Evolutionary conservation across 2,797 vertebrate species (phyloP), one percentile per base, ranked within the genome.

Genomic region (Pseudocheirus occidentalis): DNA sequence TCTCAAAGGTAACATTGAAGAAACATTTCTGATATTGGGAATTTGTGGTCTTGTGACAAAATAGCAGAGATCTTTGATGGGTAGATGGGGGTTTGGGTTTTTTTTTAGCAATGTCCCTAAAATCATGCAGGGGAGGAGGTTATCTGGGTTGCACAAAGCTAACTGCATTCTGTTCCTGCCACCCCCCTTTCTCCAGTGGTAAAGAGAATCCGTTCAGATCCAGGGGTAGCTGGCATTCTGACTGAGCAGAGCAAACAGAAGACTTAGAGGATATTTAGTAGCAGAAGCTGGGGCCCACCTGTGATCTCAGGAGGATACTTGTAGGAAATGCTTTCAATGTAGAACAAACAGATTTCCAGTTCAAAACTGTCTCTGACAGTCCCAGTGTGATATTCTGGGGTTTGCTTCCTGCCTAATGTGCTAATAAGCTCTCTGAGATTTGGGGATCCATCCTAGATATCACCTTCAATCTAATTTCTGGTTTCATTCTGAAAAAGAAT

Each of bases 351-450:
- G 96, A 95, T 97, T 94, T 96, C 94, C 31, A 1, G 95, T 97
- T 97, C 96, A 98, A 97, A 97, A 98, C 96, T 95, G 93, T 91
- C 66, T 97, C 97, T 96, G 98, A 98, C 97, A 0, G 50, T 28
- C n/a, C 18, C 87, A 90, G 92, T n/a, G 95, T 91, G 96, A 96
- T 81, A 58, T 66, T 62, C 34, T 21, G 96, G 97, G 97, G 94
- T 96, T 97, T 93, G 97, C 91, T 98, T 98, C 97, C 97, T 96
- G 91, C 92, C 50, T 53, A 93, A 95, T 93, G 97, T 95, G 92
- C 97, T 97, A 96, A 95, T 46, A 29, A 58, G 97, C 97, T 95
- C 97, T 97, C 97, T 97, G 98, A 98, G 97, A 97, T 95, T 91
- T 92, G 97, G 95, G 95, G 96, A 96, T 96, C 97, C 12, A 4